These are phyloP conservation scores for Drosophila merina DNA, from an alignment of 2,888 invertebrate species.

Conservation along the genomic window DNA sequence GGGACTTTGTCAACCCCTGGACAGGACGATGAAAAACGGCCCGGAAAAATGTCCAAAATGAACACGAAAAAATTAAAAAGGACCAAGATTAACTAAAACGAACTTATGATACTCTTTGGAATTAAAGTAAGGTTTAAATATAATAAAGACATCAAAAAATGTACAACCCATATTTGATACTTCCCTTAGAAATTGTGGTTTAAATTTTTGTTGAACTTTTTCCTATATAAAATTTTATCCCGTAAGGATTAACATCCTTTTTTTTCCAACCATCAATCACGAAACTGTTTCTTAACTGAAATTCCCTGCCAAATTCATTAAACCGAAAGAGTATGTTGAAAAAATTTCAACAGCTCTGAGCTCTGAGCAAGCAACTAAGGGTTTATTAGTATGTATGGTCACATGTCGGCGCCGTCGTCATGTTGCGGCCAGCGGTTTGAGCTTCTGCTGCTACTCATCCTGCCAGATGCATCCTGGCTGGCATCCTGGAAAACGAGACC, in stretches of 20 bases:
- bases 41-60: conserved; percentile 8
- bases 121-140: no score
- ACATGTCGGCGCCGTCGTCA: conserved; percentile 63
- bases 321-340: conserved; percentile 26
- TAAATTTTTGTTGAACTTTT: neutral
- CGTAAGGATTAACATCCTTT: neutral
- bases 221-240: neutral
- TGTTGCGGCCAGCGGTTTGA: conserved; percentile 59
- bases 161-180: no score
- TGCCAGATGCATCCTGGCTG: neutral
- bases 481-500: conserved; percentile 15
- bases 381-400: conserved; percentile 74
- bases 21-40: conserved; percentile 30
- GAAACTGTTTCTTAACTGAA: conserved; percentile 37
- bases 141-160: no score
- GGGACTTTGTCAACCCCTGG: conserved; percentile 35
- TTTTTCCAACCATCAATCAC: conserved; percentile 25
- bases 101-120: conserved; percentile 18
- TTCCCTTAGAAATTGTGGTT: no score
- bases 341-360: conserved; percentile 45
- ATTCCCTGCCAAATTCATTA: conserved; percentile 31
- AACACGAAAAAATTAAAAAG: conserved; percentile 4
- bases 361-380: conserved; percentile 59
- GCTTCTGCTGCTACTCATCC: conserved; percentile 26
- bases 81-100: neutral